Percentiles rank a stretch among this genome's conserved stretches.
These are phyloP conservation scores for Clostera curtula DNA, from an alignment of 2,888 invertebrate species.

Conservation along the genomic window DNA sequence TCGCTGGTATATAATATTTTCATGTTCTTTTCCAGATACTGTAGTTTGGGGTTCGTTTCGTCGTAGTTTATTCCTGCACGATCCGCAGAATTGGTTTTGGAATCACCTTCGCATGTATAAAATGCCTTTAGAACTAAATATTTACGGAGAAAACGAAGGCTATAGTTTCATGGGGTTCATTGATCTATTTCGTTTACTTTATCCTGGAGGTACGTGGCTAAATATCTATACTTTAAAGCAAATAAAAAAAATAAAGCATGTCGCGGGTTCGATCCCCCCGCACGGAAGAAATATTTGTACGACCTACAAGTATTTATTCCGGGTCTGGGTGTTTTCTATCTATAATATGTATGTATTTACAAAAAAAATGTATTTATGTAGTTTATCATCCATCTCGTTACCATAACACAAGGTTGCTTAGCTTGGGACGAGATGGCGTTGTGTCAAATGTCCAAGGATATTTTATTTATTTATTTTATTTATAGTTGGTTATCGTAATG, in stretches of 20 bases:
- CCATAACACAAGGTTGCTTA: too few species aligned
- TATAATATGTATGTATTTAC: background rate
- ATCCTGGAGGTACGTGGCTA: conserved; percentile 60
- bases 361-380: too few species aligned
- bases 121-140: conserved; percentile 58
- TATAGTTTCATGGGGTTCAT: conserved; percentile 51
- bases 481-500: too few species aligned
- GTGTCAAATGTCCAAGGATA: too few species aligned
- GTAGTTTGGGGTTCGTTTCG: conserved; percentile 58
- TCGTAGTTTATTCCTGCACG: conserved; percentile 40
- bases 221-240: too few species aligned
- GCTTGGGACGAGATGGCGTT: too few species aligned
- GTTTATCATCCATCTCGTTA: too few species aligned
- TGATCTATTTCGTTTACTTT: conserved; percentile 47
- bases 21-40: conserved; percentile 31
- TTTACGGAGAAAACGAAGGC: conserved; percentile 32
- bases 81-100: conserved; percentile 31
- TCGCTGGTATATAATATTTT: too few species aligned
- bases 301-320: background rate
- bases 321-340: background rate
- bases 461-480: too few species aligned
- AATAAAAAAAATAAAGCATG: too few species aligned
- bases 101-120: conserved; percentile 33
- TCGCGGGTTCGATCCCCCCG: too few species aligned
- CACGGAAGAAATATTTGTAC: too few species aligned